Evolutionary conservation across 2,797 vertebrate genomes (phyloP), one percentile per base, ranked within the genome.

Genomic region (Euthynnus affinis): DNA sequence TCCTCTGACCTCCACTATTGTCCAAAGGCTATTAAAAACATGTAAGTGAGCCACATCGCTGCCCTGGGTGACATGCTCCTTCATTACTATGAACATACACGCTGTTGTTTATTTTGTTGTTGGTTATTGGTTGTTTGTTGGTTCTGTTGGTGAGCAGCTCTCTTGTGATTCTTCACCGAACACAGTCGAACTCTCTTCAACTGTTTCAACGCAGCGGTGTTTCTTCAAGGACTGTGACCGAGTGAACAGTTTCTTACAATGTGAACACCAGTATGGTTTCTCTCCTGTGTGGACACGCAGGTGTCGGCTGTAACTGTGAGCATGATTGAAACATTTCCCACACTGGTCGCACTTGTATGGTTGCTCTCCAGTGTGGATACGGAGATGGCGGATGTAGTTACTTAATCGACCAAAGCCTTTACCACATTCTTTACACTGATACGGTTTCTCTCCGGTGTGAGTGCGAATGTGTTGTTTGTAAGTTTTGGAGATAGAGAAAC

Each of bases 231-330:
- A 85, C 66, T 85, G 80, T 0, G 78, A 83, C 0, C 78, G 63
- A 4, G 78, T 83, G 6, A 78, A 85, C 17, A 82, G 63, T 48
- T 76, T 74, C 76, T 85, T 85, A 15, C 86, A 87, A 0, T 51
- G 82, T 2, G 81, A 86, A 51, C 80, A 87, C 82, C 86, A 82
- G 55, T 86, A 86, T 0, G 87, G 81, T 56, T 88, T 86, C 46
- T 87, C 85, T 29, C 85, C 82, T 0, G 85, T 87, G 73, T 87
- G 85, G 13, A 81, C 72, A 2, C 86, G 78, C 17, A 81, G n/a
- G 52, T 85, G 80, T 10, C 78, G 74, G 48, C 61, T 83, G 56
- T 86, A 85, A 37, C 82, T 87, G 3, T 82, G 82, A 0, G 85
- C 80, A 7, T 73, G 82, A 52, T 74, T 87, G 34, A 87, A 87